Conservation (phyloP, 2,888 invertebrate genomes). For the Blomia tropicalis region DNA sequence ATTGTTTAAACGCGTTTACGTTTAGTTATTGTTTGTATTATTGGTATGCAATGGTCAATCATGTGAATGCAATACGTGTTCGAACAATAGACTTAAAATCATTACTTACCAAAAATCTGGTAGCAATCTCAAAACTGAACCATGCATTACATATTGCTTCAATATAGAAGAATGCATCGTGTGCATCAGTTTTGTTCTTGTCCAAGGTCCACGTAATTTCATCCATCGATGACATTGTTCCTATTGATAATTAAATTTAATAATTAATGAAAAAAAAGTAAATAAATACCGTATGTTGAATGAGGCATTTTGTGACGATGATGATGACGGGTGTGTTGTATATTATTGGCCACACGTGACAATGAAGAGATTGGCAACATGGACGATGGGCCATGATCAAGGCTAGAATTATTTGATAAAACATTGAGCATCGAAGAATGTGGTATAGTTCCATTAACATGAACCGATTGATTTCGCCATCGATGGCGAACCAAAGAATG, state of each 20-base stretch:
- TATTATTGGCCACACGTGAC: neutral
- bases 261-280: too few species aligned
- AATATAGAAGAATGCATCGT: conserved; percentile 67
- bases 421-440: neutral
- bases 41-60: too few species aligned
- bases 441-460: too few species aligned
- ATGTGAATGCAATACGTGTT: too few species aligned
- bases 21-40: too few species aligned
- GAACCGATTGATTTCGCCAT: neutral
- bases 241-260: neutral
- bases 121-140: conserved; percentile 82
- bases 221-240: neutral
- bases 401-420: neutral
- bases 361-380: neutral
- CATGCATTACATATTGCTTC: conserved; percentile 85
- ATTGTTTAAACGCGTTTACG: too few species aligned
- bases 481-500: neutral
- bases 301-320: neutral
- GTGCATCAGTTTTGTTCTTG: conserved; percentile 39
- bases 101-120: conserved; percentile 46
- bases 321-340: neutral
- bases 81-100: too few species aligned
- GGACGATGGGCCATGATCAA: neutral
- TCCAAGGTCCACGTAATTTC: conserved; percentile 30
- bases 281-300: too few species aligned